phyloP scores from a whole-genome alignment of 2,797 vertebrate species.

The Cirrhinus mrigala region DNA sequence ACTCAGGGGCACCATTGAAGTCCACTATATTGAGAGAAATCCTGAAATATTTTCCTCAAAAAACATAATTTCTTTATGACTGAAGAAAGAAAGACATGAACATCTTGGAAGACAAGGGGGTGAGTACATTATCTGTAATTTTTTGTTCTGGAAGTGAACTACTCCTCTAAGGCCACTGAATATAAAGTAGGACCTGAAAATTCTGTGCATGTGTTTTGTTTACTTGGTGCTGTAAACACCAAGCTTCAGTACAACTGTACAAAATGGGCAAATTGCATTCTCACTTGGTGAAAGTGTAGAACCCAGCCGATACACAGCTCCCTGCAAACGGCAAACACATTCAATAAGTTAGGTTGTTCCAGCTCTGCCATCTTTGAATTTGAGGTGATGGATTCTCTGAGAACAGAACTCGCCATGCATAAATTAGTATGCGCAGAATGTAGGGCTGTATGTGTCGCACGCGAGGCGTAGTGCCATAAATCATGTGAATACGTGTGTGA shows the following conservation, averaged over 20 bases:
- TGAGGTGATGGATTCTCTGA: constrained; percentile 19
- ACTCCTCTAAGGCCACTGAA: too few relatives aligned
- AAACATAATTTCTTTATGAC: too few relatives aligned
- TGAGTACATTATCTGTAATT: too few relatives aligned
- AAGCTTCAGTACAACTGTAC: background rate
- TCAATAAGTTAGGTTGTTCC: constrained; percentile 10
- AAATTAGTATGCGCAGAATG: constrained; percentile 1
- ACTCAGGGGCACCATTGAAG: too few relatives aligned
- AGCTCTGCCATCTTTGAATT: background rate
- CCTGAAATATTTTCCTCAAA: too few relatives aligned
- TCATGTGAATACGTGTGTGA: background rate
- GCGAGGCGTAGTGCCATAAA: background rate
- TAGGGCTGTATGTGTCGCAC: background rate
- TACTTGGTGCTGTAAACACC: background rate
- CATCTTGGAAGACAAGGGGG: too few relatives aligned
- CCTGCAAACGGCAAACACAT: constrained; percentile 34
- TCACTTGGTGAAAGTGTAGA: constrained; percentile 8
- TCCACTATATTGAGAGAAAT: too few relatives aligned
- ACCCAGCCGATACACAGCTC: constrained; percentile 16
- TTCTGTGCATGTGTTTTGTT: too few relatives aligned
- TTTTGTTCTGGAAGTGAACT: too few relatives aligned
- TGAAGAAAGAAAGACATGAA: too few relatives aligned
- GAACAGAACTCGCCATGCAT: background rate
- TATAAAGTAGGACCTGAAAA: too few relatives aligned
- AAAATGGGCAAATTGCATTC: constrained; percentile 27